Base-by-base conservation (phyloP, 2,113 vertebrate genomes). In the Channa maculata region DNA sequence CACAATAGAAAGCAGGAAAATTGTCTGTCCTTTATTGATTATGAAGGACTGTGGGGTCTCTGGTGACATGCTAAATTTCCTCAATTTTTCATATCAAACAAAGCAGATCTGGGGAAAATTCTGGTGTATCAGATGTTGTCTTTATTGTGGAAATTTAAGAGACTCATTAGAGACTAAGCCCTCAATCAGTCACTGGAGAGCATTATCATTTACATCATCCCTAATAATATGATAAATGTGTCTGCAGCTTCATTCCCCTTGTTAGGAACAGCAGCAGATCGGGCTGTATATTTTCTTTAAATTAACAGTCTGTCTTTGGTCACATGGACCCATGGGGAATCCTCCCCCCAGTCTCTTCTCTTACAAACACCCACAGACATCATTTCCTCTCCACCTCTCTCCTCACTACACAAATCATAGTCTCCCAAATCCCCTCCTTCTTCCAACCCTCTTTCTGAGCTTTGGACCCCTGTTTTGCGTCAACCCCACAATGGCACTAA, bases 401-500 rank as follows among this genome's bases (percentile, higher is more conserved):
- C 10, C 77, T 82, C 74, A 59, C 58, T 61, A 13, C 24, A 34
- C 63, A 75, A 76, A 89, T 86, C 82, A 41, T 5, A 75, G 66
- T 12, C 76, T 72, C 79, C 66, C 48, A 90, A 85, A 89, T 86
- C 84, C 81, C 65, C 65, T 70, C 69, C 73, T 43, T 64, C 62
- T 44, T 62, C 77, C 61, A 54, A 36, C 63, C 80, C 82, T 55
- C 72, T 24, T 72, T 68, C 71, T 41, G 71, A 81, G 65, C 36
- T 5, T 77, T 41, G 84, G 80, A 88, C 77, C 88, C 90, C 79
- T 84, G 89, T 89, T 91, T 82, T 45, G 54, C 70, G 24, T 86
- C 88, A 86, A 77, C 79, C 81, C 84, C 86, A 91, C 91, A 93
- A 92, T 83, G 85, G 92, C 84, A 75, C 84, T 92, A 89, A 92